Evolutionary conservation across 1,140 invertebrate genomes (phyloP).

Genomic region (Laupala kohalensis): DNA sequence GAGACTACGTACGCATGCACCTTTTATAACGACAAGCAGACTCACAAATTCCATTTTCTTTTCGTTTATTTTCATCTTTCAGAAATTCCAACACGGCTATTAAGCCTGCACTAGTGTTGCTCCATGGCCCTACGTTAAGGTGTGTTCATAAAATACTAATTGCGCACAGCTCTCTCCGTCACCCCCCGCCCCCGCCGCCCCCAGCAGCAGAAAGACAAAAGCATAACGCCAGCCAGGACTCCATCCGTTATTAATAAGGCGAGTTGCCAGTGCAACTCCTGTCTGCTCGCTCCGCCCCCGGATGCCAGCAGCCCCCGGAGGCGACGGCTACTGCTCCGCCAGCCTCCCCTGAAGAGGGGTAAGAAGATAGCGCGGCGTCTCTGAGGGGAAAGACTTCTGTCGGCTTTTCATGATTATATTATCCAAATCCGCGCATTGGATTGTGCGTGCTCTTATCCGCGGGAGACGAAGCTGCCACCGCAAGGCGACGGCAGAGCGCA

Average conservation of each 20-base stretch:
- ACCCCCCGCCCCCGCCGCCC: no score
- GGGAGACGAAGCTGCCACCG: no score
- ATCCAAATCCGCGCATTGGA: background rate
- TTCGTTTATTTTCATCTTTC: background rate
- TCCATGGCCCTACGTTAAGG: background rate
- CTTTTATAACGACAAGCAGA: background rate
- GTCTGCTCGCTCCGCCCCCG: background rate
- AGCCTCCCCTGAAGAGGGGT: no score
- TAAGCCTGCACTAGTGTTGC: background rate
- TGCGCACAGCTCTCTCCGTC: background rate
- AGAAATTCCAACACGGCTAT: background rate
- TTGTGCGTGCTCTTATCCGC: background rate
- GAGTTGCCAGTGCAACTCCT: background rate
- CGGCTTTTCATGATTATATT: background rate
- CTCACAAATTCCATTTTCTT: background rate
- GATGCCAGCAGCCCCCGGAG: background rate
- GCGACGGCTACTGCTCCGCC: background rate
- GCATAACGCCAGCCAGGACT: background rate
- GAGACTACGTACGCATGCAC: background rate
- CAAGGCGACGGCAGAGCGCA: no score
- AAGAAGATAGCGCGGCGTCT: background rate
- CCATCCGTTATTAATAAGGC: background rate
- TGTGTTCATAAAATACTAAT: background rate
- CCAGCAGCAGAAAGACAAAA: background rate
- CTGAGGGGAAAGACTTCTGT: background rate